Conservation (phyloP, 2,888 invertebrate species). For the Leptura quadrifasciata region DNA sequence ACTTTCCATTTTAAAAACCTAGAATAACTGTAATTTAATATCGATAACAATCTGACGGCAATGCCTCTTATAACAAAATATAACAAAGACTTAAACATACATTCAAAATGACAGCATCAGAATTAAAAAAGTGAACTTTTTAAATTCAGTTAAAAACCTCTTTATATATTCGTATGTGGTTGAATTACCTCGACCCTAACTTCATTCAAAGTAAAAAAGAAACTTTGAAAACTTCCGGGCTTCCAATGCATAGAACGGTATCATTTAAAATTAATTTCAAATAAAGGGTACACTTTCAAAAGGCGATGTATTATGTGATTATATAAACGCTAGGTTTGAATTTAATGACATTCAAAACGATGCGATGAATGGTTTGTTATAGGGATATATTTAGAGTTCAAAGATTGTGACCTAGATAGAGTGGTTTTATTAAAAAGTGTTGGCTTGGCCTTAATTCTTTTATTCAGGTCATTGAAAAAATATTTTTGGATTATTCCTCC, state of each 20-base stretch:
- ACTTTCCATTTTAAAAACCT: too few species aligned
- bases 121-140: too few species aligned
- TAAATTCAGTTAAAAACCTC: too few species aligned
- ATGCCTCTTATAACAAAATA: too few species aligned
- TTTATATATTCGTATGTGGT: too few species aligned
- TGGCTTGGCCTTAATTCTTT: not conserved
- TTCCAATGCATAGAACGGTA: not conserved
- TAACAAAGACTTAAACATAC: too few species aligned
- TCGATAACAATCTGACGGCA: too few species aligned
- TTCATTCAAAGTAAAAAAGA: too few species aligned
- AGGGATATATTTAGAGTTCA: slow-evolving; percentile 1
- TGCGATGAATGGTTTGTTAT: slow-evolving; percentile 4
- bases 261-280: not conserved
- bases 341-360: not conserved
- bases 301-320: not conserved
- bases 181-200: too few species aligned
- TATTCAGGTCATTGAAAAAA: not conserved
- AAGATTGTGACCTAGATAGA: slow-evolving; percentile 2
- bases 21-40: too few species aligned
- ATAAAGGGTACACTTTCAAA: not conserved
- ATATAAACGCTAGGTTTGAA: not conserved
- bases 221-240: not conserved
- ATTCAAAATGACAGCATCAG: too few species aligned
- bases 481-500: not conserved
- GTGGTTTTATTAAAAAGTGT: slow-evolving; percentile 1